Evolutionary conservation across 2,888 invertebrate genomes (phyloP), one percentile per base, ranked within the genome.

Genomic region (Lampropteryx suffumata): DNA sequence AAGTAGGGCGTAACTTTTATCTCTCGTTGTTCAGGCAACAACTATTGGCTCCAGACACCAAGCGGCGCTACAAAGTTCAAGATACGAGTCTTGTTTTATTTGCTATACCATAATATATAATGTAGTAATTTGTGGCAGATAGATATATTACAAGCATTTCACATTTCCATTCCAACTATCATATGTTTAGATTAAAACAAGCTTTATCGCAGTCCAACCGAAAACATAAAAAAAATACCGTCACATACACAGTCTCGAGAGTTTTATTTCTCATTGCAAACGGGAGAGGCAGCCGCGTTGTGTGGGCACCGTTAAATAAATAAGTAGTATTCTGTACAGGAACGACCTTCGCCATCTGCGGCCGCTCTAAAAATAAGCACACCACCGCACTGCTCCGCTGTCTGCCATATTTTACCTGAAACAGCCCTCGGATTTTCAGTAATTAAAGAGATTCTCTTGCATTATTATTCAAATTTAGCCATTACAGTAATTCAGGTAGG

Each of bases 341-440:
- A 72, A 67, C 79, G 81, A 77, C 85, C 84, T 84, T 82, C 78
- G 67, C 78, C 85, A 83, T 83, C 82, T 85, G 86, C 67, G 82
- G 74, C 73, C 73, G 73, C 62, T 76, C 77, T 77, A 74, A 79
- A 84, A 82, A 84, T 85, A 85, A 78, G 73, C 70, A 53, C 54
- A 55, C 53, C 59, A 78, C 73, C 70, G 52, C 54, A 55, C 53
- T 58, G 59, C 51, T 49, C 62, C 58, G 57, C 58, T 57, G 64
- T 64, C 64, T 60, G 49, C 52, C 51, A 57, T 67, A 62, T 65
- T 66, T 65, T 61, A 67, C 63, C 62, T 56, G 56, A 61, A 68
- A 62, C 55, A 30, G 60, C 63, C 65, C 64, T 63, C 45, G 56
- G 62, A 67, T 65, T 63, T 51, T 55, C 43, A 60, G 65, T 72